Evolutionary conservation across 2,888 invertebrate species (phyloP).

Genomic region (Thysanoteuthis rhombus): DNA sequence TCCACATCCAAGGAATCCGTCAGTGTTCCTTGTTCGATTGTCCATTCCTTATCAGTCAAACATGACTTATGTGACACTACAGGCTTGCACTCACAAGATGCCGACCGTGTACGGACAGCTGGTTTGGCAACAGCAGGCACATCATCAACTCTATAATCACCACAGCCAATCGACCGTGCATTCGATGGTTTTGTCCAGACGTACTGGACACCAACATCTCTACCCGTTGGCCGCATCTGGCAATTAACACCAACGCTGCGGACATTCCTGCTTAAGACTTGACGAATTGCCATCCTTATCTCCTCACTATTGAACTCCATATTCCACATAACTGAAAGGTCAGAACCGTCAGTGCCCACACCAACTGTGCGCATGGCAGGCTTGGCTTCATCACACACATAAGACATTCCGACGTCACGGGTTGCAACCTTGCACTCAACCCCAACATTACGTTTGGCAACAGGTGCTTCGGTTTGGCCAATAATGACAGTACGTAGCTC

Average conservation of each 20-base stretch:
- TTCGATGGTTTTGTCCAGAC: conserved; percentile 38
- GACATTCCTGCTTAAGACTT: conserved; percentile 61
- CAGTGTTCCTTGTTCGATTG: conserved; percentile 55
- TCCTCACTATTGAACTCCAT: conserved; percentile 59
- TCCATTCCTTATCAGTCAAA: conserved; percentile 57
- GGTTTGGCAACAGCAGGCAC: conserved; percentile 52
- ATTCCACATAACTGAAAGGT: conserved; percentile 43
- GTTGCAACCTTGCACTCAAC: conserved; percentile 58
- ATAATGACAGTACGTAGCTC: conserved; percentile 66
- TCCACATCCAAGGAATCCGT: conserved; percentile 47
- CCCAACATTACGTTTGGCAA: conserved; percentile 60
- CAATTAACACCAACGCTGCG: conserved; percentile 59
- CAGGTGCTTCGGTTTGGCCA: conserved; percentile 47
- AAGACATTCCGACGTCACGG: conserved; percentile 65
- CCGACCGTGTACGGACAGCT: conserved; percentile 50
- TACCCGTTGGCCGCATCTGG: conserved; percentile 45
- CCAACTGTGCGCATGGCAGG: conserved; percentile 60
- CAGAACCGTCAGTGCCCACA: conserved; percentile 59
- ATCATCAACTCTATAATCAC: conserved; percentile 58
- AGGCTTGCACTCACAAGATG: conserved; percentile 58
- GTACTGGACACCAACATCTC: conserved; percentile 46
- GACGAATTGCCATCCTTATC: conserved; percentile 53
- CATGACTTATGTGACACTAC: conserved; percentile 46
- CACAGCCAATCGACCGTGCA: conserved; percentile 53
- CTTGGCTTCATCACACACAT: conserved; percentile 60